Evolutionary conservation across 2,113 vertebrate genomes (phyloP), one percentile per base, ranked within the genome.

Genomic region (Vicugna pacos): DNA sequence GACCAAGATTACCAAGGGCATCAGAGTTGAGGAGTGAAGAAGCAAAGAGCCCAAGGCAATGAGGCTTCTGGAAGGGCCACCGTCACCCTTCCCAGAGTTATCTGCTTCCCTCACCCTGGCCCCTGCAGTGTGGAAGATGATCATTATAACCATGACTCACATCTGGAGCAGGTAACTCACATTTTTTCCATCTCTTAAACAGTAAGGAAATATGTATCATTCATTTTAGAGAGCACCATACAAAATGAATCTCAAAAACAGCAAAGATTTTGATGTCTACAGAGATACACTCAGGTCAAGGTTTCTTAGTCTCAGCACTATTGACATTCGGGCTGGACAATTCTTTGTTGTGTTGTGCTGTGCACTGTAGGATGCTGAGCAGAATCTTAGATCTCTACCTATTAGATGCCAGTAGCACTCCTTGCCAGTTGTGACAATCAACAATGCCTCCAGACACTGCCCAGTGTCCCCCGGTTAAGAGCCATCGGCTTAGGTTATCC

Each of bases 231-330:
- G 20, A 48, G 38, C 42, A 17, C 24, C 42, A 56, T n/a, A 52
- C 32, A 95, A 81, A 93, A 85, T 19, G 24, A 48, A 89, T 50
- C 48, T 89, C 28, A 60, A 90, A 91, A 83, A 56, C 48, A 56
- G 50, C n/a, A 46, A 90, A 75, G 22, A 50, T 50, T 73, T 75
- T 88, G 50, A 65, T 70, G 35, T 76, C 65, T 70, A 42, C 42
- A 32, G 32, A 42, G 50, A 56, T 26, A 79, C 16, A 76, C 2
- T 32, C 69, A 65, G 83, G 35, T 54, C 46, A 42, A 35, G 11
- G 30, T 35, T 93, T 79, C 73, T 54, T 22, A 16, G 8, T 42
- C 17, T 79, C 3, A 22, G 56, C 16, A 79, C 13, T 70, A 17
- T 1, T 52, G 32, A 79, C 26, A 52, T 15, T 46, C 32, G 42